Evolutionary conservation across 2,888 invertebrate species (phyloP).

Genomic region (Melanotus villosus): DNA sequence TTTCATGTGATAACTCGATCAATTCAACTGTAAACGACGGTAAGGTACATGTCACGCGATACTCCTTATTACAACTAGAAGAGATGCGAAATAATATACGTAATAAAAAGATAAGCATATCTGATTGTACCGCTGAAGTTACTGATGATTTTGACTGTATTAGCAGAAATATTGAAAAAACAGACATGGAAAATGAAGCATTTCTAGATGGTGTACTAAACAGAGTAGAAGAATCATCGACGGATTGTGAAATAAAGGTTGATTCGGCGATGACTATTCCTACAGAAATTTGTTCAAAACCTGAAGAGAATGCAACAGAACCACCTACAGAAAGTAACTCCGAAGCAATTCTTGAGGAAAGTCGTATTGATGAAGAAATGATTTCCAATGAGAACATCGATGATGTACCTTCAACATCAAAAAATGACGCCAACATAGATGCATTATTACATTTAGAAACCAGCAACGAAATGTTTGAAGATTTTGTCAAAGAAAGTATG

Average conservation of each 20-base stretch:
- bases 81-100: constrained; percentile 14
- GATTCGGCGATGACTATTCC: too few species aligned
- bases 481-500: not conserved
- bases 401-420: not conserved
- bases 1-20: not conserved
- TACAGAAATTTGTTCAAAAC: too few species aligned
- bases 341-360: not conserved
- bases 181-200: too few species aligned
- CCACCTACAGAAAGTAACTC: not conserved
- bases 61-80: constrained; percentile 35
- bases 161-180: too few species aligned
- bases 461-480: not conserved
- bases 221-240: too few species aligned
- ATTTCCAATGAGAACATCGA: not conserved
- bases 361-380: not conserved
- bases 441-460: not conserved
- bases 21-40: not conserved
- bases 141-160: too few species aligned
- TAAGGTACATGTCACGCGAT: constrained; percentile 26
- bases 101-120: not conserved
- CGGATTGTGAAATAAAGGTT: too few species aligned
- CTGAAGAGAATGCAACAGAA: too few species aligned
- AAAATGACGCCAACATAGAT: not conserved
- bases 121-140: not conserved
- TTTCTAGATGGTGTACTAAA: too few species aligned